Base-by-base conservation (phyloP, 1,140 invertebrate species). In the Panagrolaimus sp. region DNA sequence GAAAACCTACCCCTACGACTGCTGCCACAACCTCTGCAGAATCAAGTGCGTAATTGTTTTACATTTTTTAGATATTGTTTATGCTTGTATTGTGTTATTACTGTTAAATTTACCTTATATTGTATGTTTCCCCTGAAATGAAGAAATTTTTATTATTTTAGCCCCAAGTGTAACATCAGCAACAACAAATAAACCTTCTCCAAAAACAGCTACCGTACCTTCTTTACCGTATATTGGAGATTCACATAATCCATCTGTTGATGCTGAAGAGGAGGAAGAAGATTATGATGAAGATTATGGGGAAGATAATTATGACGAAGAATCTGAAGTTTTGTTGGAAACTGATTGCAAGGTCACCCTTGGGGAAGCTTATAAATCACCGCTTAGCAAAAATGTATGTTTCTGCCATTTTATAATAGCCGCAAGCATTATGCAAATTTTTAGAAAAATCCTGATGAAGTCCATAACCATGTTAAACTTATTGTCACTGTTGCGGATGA, bases 41-140 rank as follows among this genome's bases (percentile, higher is more conserved):
- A 38, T 38, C 32, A 52, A 58, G 52, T 58, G 52, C 52, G 52
- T 58, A 58, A 58, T 58, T 58, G 10, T 58, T 7, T 58, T 58
- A 12, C 14, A 21, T 58, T 58, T 28, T 58, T 58, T 21, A 24
- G 52, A 26, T n/a, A 58, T 58, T 26, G 48, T 52, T 28, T 58
- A 5, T 58, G 21, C 15, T 28, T 58, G n/a, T 58, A 58, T 58
- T 58, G 52, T 58, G 5, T 52, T 52, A 52, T 21, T 26, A 1
- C 52, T 48, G 21, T 58, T 17, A n/a, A 26, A 24, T 48, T 4
- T 58, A n/a, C 10, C 10, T 21, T 21, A 26, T 26, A n/a, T 58
- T 21, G 52, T 21, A 58, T 58, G 52, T 58, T 58, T 21, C 21
- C 28, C 52, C 17, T 24, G n/a, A 10, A 58, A 28, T 58, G 28